Conservation (phyloP, 1,140 invertebrate genomes). For the Mesaphorura yosii region DNA sequence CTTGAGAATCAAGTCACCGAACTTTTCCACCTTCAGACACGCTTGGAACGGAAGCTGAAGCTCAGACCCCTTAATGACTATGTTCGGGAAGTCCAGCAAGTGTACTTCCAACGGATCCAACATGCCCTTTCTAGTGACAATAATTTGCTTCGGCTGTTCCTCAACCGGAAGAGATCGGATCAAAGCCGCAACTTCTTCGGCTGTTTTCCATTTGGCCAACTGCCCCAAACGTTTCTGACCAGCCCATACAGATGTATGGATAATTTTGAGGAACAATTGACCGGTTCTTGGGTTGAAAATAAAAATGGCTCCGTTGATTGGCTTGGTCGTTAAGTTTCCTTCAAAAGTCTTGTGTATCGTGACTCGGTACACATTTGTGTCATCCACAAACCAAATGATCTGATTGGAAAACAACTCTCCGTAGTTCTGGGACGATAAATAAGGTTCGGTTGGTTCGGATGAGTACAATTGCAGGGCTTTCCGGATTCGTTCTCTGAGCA, state of each 20-base stretch:
- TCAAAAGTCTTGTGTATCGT: constrained; percentile 99
- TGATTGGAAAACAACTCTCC: constrained; percentile 99
- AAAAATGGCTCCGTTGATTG: constrained; percentile 99
- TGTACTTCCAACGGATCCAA: constrained; percentile 98
- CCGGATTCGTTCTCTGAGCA: constrained; percentile 89
- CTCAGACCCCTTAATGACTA: constrained; percentile 99
- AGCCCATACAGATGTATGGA: constrained; percentile 99
- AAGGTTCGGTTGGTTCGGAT: constrained; percentile 98
- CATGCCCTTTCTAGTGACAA: constrained; percentile 98
- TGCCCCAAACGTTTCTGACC: constrained; percentile 86
- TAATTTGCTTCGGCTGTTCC: constrained; percentile 99
- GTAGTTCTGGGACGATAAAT: constrained; percentile 97
- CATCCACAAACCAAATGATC: constrained; percentile 99
- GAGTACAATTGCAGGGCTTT: constrained; percentile 97
- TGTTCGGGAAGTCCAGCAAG: constrained; percentile 97
- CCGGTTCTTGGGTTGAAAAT: constrained; percentile 99
- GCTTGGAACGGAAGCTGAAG: constrained; percentile 98
- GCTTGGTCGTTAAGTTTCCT: constrained; percentile 98
- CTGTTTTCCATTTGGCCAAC: constrained; percentile 99
- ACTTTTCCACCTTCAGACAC: constrained; percentile 97
- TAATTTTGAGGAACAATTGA: constrained; percentile 99
- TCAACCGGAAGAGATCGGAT: constrained; percentile 98
- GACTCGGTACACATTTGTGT: constrained; percentile 97
- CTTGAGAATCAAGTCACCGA: constrained; percentile 96
- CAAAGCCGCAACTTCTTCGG: constrained; percentile 98